Evolutionary conservation across 2,113 vertebrate genomes (phyloP), one percentile per base, ranked within the genome.

Genomic region (Phyllopteryx taeniolatus): DNA sequence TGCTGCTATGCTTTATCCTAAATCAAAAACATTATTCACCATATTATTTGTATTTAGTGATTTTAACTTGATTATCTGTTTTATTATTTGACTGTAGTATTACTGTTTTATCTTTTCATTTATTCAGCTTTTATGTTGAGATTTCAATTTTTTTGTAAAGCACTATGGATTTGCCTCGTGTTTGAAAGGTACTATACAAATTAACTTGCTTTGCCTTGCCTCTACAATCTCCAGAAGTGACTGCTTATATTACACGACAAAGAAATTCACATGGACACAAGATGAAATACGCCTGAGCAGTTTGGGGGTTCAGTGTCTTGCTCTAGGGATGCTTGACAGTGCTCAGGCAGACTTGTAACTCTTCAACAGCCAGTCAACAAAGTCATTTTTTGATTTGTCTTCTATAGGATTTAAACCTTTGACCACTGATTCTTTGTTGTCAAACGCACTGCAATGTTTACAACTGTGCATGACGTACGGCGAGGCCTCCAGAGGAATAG

Each of bases 271-370:
- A 31, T 13, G 12, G 27, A 15, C 31, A 57, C 11, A 57, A 57
- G n/a, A 60, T 60, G 57, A 33, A 60, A 60, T 31, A 33, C 22
- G n/a, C n/a, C 56, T 57, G 56, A 57, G 56, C 56, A 57, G 56
- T 57, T 57, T 57, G 56, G 22, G 22, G 56, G n/a, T 57, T 57
- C 22, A 27, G n/a, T 31, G 56, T 27, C 22, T 57, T 57, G 22
- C 56, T 57, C 22, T 0, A 33, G 27, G 20, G 57, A 60, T 60
- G 13, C 57, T 60, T 15, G 27, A 60, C 57, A 60, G 27, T 6
- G 10, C 13, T 33, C 57, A 15, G 12, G 22, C 5, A 33, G 27
- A 13, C 27, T 60, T 15, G 6, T 14, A 14, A 19, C 49, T 53
- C 49, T 53, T 12, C 14, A 35, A 31, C 59, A 35, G 59, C 31